These are phyloP conservation scores for Dynastes grantii DNA, from an alignment of 2,888 invertebrate species.

Conservation along the genomic window DNA sequence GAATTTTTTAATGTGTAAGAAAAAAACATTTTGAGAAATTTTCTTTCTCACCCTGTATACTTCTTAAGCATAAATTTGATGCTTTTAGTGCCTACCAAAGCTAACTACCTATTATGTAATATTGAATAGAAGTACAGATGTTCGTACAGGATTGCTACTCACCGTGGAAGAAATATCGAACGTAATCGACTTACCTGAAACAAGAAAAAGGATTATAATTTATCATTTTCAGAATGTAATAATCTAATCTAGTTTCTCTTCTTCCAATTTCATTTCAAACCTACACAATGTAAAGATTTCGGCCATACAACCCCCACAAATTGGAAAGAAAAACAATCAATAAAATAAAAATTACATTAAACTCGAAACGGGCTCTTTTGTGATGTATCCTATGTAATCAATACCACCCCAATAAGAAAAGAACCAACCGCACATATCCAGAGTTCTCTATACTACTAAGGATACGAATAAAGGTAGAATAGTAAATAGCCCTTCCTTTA, in stretches of 20 bases:
- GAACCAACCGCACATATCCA: background rate
- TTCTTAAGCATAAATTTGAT: too few species aligned
- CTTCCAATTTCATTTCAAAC: background rate
- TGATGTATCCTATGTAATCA: background rate
- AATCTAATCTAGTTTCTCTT: background rate
- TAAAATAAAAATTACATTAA: constrained; percentile 32
- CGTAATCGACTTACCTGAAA: too few species aligned
- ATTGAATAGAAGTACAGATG: too few species aligned
- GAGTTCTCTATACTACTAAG: background rate
- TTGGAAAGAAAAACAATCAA: background rate
- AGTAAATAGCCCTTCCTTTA: too few species aligned
- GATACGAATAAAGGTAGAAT: constrained; percentile 5
- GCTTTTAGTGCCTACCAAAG: too few species aligned
- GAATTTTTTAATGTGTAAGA: too few species aligned
- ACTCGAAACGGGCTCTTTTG: constrained; percentile 5
- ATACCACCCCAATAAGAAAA: background rate
- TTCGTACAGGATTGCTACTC: too few species aligned
- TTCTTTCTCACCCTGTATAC: too few species aligned
- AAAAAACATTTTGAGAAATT: too few species aligned
- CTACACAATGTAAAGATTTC: constrained; percentile 1
- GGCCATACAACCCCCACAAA: background rate
- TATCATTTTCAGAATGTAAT: background rate
- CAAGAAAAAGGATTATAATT: background rate
- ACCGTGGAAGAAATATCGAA: too few species aligned
- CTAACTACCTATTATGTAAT: too few species aligned